phyloP scores from a whole-genome alignment of 2,888 invertebrate species.

The Cheiracanthium punctorium region DNA sequence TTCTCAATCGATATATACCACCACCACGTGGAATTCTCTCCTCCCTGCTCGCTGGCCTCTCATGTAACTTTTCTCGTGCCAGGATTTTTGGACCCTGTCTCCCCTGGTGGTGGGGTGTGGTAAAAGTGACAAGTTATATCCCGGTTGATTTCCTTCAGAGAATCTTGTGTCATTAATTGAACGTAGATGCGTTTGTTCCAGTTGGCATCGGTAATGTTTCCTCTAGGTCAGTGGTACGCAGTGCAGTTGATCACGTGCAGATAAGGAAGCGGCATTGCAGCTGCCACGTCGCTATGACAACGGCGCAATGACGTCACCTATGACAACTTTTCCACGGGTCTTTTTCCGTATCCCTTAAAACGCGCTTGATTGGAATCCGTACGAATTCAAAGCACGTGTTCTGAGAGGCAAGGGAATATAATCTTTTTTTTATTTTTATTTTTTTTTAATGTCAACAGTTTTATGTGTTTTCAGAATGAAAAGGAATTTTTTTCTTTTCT shows the following conservation, averaged over 20 bases:
- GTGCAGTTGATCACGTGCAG: constrained; percentile 66
- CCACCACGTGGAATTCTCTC: not conserved
- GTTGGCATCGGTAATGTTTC: constrained; percentile 28
- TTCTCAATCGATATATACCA: constrained; percentile 1
- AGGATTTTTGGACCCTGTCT: not conserved
- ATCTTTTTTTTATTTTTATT: too few species aligned
- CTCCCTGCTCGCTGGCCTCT: not conserved
- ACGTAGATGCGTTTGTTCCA: constrained; percentile 18
- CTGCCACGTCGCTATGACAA: constrained; percentile 58
- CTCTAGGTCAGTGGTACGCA: constrained; percentile 57
- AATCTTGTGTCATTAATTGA: not conserved
- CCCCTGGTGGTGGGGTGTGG: not conserved
- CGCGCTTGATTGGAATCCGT: constrained; percentile 29
- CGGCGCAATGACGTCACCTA: constrained; percentile 62
- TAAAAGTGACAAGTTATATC: not conserved
- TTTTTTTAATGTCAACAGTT: too few species aligned
- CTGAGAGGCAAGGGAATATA: too few species aligned
- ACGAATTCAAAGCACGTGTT: constrained; percentile 9
- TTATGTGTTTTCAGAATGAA: too few species aligned
- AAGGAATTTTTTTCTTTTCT: too few species aligned
- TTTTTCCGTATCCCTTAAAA: not conserved
- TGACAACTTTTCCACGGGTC: constrained; percentile 26
- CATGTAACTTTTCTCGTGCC: not conserved
- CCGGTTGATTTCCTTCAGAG: not conserved
- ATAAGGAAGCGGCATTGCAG: constrained; percentile 68